These are phyloP conservation scores for Sclerurus mexicanus DNA, from an alignment of 2,113 vertebrate species.

Conservation along the genomic window DNA sequence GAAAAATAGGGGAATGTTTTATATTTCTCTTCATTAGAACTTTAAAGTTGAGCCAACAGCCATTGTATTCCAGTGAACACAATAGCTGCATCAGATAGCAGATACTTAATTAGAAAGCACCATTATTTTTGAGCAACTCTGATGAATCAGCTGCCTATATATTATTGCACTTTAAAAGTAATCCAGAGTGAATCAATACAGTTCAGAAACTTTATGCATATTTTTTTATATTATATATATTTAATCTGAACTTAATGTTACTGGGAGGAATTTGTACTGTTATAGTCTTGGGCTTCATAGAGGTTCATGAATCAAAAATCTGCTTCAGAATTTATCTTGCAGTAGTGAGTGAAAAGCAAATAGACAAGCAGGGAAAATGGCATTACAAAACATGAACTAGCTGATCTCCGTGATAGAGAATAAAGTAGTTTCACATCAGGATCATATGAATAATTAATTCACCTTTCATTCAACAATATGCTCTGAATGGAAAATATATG, in stretches of 20 bases:
- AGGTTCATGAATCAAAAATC: background rate
- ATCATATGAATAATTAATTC: slow-evolving; percentile 41
- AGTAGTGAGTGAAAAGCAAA: background rate
- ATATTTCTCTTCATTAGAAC: background rate
- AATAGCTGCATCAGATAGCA: background rate
- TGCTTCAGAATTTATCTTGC: background rate
- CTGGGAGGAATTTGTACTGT: background rate
- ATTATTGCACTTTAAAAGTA: background rate
- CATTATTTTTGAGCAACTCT: background rate
- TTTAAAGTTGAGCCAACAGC: background rate
- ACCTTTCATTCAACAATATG: background rate
- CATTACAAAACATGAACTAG: background rate
- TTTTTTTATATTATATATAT: no score
- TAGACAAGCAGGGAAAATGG: background rate
- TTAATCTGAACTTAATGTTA: background rate
- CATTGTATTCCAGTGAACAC: background rate
- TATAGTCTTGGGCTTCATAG: background rate
- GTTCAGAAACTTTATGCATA: background rate
- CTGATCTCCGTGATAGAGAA: background rate
- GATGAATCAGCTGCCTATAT: background rate
- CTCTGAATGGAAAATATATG: background rate
- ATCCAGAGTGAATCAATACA: background rate
- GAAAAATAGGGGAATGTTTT: background rate
- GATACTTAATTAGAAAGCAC: background rate
- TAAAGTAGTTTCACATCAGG: background rate